Evolutionary conservation across 2,113 vertebrate genomes (phyloP), one percentile per base, ranked within the genome.

Genomic region (Scophthalmus maximus): DNA sequence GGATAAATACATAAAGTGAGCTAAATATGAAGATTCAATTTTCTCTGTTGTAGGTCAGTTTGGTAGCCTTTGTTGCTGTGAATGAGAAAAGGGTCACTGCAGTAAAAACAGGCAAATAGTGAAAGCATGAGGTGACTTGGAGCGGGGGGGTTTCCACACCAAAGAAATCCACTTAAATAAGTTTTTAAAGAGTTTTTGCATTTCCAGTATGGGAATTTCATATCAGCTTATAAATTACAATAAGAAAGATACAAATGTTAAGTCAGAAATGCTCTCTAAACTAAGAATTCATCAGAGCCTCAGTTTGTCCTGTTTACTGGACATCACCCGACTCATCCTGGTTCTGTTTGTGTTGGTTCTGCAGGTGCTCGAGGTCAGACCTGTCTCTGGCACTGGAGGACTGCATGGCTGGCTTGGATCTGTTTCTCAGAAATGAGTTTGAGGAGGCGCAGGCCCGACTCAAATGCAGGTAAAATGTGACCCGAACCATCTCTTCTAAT

Each of bases 351-450:
- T 86, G 56, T 67, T 62, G 17, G 10, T 78, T 62, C 62, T 67
- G 8, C 92, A 97, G 95, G 87, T 93, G 93, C 74, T 91, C 76
- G 5, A 70, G 77, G 0, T 93, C 91, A 57, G 95, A 95, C 90
- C 93, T 98, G 90, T 95, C 95, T 0, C 55, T 92, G 87, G 94
- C 95, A 32, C 90, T 99, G 86, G 94, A 94, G 60, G 96, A 99
- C 91, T 98, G 97, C 72, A 97, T 97, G 96, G 93, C 80, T 0
- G 96, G 96, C 47, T 76, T 99, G 88, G 97, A 99, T 88, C 93
- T 97, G 74, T 99, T 99, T 87, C 95, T 98, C 74, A 95, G 88
- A 87, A 98, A 98, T 88, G 93, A 96, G 70, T 99, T 99, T 87
- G 95, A 96, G 0, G 95, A 96, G 89, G 96, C 97, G 34, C 94